Percentiles rank a stretch among this genome's conserved stretches.
Conservation (phyloP, 2,113 vertebrate genomes). For the Pelodiscus sinensis region DNA sequence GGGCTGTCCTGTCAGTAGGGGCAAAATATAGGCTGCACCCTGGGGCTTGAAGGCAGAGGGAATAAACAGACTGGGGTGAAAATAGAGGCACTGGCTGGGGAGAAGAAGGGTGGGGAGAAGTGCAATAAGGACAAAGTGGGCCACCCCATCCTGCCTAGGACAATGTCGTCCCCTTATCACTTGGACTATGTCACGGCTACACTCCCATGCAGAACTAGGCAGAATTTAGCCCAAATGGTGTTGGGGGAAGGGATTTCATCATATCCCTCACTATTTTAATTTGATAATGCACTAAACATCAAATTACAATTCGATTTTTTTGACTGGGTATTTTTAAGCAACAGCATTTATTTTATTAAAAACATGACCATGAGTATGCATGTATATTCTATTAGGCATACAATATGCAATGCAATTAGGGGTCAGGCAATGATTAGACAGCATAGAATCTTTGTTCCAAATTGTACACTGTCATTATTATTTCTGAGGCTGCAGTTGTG, state of each 20-base stretch:
- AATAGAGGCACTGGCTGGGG: too few relatives aligned
- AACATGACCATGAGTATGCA: not conserved
- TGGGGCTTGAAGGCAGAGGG: too few relatives aligned
- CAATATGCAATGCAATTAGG: not conserved
- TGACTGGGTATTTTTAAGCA: constrained; percentile 31
- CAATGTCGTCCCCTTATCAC: too few relatives aligned
- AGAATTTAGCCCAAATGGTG: not conserved
- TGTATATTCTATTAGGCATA: not conserved
- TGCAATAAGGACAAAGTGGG: too few relatives aligned
- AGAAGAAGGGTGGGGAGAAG: too few relatives aligned
- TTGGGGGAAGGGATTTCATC: not conserved
- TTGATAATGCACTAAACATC: not conserved
- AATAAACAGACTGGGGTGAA: too few relatives aligned
- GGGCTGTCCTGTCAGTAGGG: too few relatives aligned
- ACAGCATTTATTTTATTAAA: constrained; percentile 27
- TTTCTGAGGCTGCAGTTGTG: constrained; percentile 63
- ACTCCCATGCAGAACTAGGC: not conserved
- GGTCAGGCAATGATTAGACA: constrained; percentile 30
- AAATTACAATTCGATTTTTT: constrained; percentile 19
- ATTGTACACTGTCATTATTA: constrained; percentile 53
- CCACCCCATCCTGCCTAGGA: too few relatives aligned
- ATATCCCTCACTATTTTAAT: not conserved
- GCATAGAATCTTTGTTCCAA: constrained; percentile 31
- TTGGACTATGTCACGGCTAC: not conserved
- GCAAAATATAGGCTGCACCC: too few relatives aligned